These are phyloP conservation scores for Hiodon alosoides DNA, from an alignment of 2,113 vertebrate species.

Conservation along the genomic window DNA sequence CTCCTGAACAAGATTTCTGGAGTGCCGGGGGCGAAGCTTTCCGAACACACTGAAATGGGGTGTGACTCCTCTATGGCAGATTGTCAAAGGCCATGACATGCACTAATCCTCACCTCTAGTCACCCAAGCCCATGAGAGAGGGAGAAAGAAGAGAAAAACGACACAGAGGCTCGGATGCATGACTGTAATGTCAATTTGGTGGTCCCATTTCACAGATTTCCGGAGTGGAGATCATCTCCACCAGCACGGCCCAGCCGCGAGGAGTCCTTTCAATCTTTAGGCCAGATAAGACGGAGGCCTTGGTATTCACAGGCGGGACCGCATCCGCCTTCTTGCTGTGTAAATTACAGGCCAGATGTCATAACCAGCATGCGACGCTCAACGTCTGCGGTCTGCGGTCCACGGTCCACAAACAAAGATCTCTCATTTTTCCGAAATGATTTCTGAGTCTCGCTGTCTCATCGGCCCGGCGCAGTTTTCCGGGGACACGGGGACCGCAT, in stretches of 20 bases:
- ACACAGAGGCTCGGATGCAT: background rate
- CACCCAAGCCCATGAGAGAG: conserved; percentile 31
- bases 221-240: conserved; percentile 17
- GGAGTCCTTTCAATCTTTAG: conserved; percentile 2
- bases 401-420: conserved; percentile 13
- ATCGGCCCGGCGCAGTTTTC: conserved; percentile 2
- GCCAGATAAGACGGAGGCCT: conserved; percentile 32
- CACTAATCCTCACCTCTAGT: conserved; percentile 65
- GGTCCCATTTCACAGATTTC: conserved; percentile 5
- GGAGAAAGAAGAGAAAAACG: background rate
- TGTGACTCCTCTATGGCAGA: conserved; percentile 62
- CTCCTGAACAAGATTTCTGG: conserved; percentile 44
- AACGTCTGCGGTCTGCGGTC: background rate
- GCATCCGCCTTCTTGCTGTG: conserved; percentile 15
- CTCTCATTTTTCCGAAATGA: background rate
- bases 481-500: conserved; percentile 15
- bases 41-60: conserved; percentile 45
- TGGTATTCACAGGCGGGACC: conserved; percentile 25
- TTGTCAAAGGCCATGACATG: conserved; percentile 67
- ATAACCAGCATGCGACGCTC: background rate
- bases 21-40: conserved; percentile 58
- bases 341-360: conserved; percentile 3
- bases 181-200: background rate
- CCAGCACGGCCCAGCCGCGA: conserved; percentile 2
- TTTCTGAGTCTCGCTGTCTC: background rate